Percentiles rank a stretch among this genome's conserved stretches.
Evolutionary conservation across 1,140 invertebrate species (phyloP).

Genomic region (Armadillidium nasatum): DNA sequence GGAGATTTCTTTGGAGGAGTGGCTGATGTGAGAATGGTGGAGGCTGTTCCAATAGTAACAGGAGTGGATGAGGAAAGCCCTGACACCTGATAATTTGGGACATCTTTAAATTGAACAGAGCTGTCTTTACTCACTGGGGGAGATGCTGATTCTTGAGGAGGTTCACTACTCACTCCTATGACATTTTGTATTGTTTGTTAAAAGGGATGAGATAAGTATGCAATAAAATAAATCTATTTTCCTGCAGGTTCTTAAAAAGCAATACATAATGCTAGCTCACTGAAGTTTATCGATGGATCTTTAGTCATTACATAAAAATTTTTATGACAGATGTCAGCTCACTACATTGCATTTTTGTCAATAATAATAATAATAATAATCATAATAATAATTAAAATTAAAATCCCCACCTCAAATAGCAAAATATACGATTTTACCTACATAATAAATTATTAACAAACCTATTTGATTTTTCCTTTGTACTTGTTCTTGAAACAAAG

Average conservation of each 20-base stretch:
- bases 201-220: not conserved
- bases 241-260: too few relatives aligned
- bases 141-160: not conserved
- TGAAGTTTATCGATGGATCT: too few relatives aligned
- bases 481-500: conserved; percentile 23
- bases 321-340: too few relatives aligned
- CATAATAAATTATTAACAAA: conserved; percentile 7
- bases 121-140: not conserved
- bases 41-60: too few relatives aligned
- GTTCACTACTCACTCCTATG: conserved; percentile 3
- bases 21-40: too few relatives aligned
- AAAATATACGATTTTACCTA: too few relatives aligned
- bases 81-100: not conserved
- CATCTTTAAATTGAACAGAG: not conserved
- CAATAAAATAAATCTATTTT: too few relatives aligned
- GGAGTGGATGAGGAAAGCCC: too few relatives aligned
- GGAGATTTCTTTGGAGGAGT: too few relatives aligned
- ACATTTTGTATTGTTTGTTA: not conserved
- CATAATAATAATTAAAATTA: not conserved
- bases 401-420: not conserved
- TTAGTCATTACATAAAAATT: too few relatives aligned
- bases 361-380: not conserved
- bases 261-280: too few relatives aligned
- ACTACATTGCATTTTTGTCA: not conserved
- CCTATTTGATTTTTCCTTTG: not conserved